phyloP scores from a whole-genome alignment of 92 coral and sea anemone genomes.

The Epizoanthus rinbou region DNA sequence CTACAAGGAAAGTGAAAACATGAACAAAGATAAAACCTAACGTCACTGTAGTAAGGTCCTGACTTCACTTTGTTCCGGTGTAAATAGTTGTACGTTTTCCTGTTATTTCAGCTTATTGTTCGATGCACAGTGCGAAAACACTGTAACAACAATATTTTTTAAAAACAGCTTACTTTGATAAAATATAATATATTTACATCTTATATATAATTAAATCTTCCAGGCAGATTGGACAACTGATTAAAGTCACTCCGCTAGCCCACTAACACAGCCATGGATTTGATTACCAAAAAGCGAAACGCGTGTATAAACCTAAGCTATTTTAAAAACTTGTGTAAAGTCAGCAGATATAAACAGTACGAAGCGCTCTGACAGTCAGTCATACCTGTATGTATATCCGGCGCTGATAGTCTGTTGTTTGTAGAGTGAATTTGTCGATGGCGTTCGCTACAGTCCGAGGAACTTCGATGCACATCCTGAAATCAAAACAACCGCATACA shows the following conservation, averaged over 20 bases:
- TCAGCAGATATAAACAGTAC: not conserved
- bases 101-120: not conserved
- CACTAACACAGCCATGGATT: no score
- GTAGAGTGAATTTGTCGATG: constrained; percentile 60
- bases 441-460: constrained; percentile 87
- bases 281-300: no score
- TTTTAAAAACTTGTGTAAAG: not conserved
- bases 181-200: not conserved
- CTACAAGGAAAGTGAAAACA: not conserved
- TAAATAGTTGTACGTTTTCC: not conserved
- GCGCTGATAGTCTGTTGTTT: constrained; percentile 70
- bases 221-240: no score
- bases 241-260: no score
- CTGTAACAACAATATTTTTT: not conserved
- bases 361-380: no score
- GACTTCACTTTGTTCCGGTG: not conserved
- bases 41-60: not conserved
- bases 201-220: not conserved
- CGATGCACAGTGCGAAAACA: not conserved
- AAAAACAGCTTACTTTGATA: not conserved
- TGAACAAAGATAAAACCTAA: not conserved
- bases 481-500: constrained; percentile 7
- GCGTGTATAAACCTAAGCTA: no score
- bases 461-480: constrained; percentile 85
- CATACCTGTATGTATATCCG: constrained; percentile 76